Percentiles rank a stretch among this genome's conserved stretches.
phyloP scores from a whole-genome alignment of 2,888 invertebrate genomes.

The Papilio elwesi region DNA sequence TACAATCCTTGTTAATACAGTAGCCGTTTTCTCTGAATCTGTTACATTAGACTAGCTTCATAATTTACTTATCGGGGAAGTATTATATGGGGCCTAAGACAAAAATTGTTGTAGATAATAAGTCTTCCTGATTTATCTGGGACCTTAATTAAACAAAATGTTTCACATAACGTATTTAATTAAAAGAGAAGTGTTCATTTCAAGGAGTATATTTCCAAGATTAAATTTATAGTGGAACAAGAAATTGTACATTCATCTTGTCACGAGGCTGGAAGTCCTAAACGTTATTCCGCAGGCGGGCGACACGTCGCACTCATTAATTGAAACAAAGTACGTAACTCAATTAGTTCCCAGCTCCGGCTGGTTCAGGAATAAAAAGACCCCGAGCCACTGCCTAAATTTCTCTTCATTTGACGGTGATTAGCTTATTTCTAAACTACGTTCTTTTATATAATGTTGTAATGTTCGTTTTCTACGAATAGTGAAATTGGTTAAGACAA shows the following conservation, averaged over 20 bases:
- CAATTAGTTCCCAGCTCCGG: slow-evolving; percentile 52
- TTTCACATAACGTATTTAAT: slow-evolving; percentile 40
- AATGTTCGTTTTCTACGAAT: background rate
- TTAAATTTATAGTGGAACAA: slow-evolving; percentile 42
- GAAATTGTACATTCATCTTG: slow-evolving; percentile 41
- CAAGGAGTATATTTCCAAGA: slow-evolving; percentile 37
- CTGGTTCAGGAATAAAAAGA: slow-evolving; percentile 44
- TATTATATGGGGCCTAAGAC: background rate
- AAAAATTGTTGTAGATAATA: background rate
- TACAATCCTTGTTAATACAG: too few relatives aligned
- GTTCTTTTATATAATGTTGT: slow-evolving; percentile 12
- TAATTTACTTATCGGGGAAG: background rate
- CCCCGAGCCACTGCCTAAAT: slow-evolving; percentile 42
- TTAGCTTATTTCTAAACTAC: slow-evolving; percentile 45
- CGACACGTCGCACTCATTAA: slow-evolving; percentile 51
- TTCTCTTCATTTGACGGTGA: slow-evolving; percentile 50
- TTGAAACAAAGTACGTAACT: slow-evolving; percentile 56
- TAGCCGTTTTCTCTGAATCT: too few relatives aligned
- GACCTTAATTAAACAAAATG: slow-evolving; percentile 31
- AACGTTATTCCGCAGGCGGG: slow-evolving; percentile 31
- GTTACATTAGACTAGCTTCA: too few relatives aligned
- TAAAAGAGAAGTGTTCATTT: slow-evolving; percentile 37
- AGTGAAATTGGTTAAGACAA: slow-evolving; percentile 13
- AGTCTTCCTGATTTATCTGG: slow-evolving; percentile 22
- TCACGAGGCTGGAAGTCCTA: slow-evolving; percentile 33